These are phyloP conservation scores for Folsomia candida DNA, from an alignment of 2,888 invertebrate genomes.

Conservation along the genomic window DNA sequence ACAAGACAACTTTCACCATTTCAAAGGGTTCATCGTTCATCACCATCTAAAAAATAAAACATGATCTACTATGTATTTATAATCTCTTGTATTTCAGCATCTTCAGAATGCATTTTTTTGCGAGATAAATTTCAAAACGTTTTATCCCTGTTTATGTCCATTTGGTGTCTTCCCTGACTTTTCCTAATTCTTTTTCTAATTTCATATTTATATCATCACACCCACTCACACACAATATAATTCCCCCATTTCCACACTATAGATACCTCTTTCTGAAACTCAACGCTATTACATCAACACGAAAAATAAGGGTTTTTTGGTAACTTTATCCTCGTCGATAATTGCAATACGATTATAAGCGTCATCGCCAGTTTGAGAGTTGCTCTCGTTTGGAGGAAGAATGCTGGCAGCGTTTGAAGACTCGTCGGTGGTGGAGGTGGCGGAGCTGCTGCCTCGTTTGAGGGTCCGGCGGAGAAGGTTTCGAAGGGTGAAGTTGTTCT, in stretches of 20 bases:
- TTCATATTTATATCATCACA: too few species aligned
- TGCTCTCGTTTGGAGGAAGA: background rate
- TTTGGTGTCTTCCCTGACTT: too few species aligned
- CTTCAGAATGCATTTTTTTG: too few species aligned
- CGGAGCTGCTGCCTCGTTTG: background rate
- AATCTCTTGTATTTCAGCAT: too few species aligned
- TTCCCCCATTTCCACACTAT: background rate
- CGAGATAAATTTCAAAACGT: too few species aligned
- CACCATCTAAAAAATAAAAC: too few species aligned
- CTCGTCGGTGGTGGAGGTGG: background rate
- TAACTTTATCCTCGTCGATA: background rate
- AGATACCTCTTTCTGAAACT: background rate
- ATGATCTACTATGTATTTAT: too few species aligned
- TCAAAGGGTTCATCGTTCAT: too few species aligned
- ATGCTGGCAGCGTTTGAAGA: background rate
- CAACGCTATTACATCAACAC: background rate
- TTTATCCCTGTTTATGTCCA: too few species aligned
- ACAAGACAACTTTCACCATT: too few species aligned
- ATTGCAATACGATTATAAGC: slow-evolving; percentile 12
- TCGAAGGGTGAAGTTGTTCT: background rate
- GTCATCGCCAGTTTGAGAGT: slow-evolving; percentile 15
- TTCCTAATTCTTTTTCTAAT: too few species aligned
- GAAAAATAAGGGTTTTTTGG: background rate
- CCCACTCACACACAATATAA: too few species aligned
- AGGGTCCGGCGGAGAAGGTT: background rate